Percentiles rank a stretch among this genome's conserved stretches.
Conservation (phyloP, 1,140 invertebrate genomes). For the Mactra quadrangularis region DNA sequence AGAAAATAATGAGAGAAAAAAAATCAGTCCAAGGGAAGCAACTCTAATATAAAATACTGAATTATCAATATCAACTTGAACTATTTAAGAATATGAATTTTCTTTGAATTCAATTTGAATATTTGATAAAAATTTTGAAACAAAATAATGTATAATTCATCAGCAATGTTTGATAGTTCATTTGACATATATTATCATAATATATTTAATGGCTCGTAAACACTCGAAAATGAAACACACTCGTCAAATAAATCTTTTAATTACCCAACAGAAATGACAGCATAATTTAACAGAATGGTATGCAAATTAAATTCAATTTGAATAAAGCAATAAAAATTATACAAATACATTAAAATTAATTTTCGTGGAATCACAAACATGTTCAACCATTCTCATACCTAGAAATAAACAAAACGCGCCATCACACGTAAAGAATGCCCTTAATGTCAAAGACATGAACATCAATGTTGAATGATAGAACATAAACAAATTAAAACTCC, state of each 20-base stretch:
- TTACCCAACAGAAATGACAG: slow-evolving; percentile 7
- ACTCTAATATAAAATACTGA: slow-evolving; percentile 1
- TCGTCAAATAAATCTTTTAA: slow-evolving; percentile 34
- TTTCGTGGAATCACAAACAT: too few species aligned
- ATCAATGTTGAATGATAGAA: too few species aligned
- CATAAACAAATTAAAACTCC: too few species aligned
- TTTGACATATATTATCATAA: slow-evolving; percentile 40
- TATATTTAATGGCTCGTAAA: slow-evolving; percentile 27
- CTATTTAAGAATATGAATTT: background rate
- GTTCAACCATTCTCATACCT: too few species aligned
- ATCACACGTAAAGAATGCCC: too few species aligned
- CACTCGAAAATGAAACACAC: slow-evolving; percentile 22
- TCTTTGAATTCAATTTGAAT: slow-evolving; percentile 46
- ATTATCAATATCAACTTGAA: background rate
- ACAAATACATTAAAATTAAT: too few species aligned
- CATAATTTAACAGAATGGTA: slow-evolving; percentile 19
- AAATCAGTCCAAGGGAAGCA: slow-evolving; percentile 20
- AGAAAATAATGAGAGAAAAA: too few species aligned
- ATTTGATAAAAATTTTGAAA: slow-evolving; percentile 22
- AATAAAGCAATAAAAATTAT: slow-evolving; percentile 31
- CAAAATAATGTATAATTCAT: slow-evolving; percentile 29
- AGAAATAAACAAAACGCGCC: too few species aligned
- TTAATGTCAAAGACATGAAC: too few species aligned
- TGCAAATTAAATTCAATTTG: slow-evolving; percentile 29
- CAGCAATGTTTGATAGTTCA: background rate